Evolutionary conservation across 23 tunicate species (phyloP), one percentile per base, ranked within the genome.

Genomic region (Diplosoma virens): DNA sequence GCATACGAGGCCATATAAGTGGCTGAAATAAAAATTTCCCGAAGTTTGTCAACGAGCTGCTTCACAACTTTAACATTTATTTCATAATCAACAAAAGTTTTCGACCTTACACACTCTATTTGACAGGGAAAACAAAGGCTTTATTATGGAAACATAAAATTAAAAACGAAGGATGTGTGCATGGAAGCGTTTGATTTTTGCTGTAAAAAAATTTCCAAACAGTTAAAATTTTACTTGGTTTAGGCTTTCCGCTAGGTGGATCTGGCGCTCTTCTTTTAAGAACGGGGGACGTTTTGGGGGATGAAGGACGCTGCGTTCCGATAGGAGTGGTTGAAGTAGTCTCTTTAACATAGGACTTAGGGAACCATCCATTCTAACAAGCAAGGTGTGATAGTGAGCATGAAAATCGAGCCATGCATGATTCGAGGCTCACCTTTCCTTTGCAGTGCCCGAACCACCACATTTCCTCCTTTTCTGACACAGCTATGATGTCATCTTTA

Each of bases 381-480:
- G 65, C 20, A 58, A 58, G 21, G 6, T 20, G 7, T 11, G 65
- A 58, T 7, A 9, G 52, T 45, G n/a, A n/a, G n/a, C n/a, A n/a
- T n/a, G n/a, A n/a, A n/a, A n/a, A n/a, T n/a, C n/a, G n/a, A n/a
- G 50, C 50, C 14, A 41, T 41, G 50, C 50, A 41, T n/a, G n/a
- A n/a, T n/a, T n/a, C n/a, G n/a, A n/a, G 34, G 14, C 71, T 30
- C 34, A 92, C 97, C 76, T 92, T 85, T 35, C 84, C 86, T 31
- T 85, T 76, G 79, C 91, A 85, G 67, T 77, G 73, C 1, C 97
- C 97, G 60, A 80, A 85, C 97, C 97, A 92, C 97, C 97, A 92
- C 92, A 85, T 92, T 26, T 89, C 97, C 69, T 92, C 93, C 73
- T 58, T 82, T 66, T 92, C 97, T 9, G 97, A 67, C 20, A 92